Evolutionary conservation across 2,113 vertebrate species (phyloP).

Genomic region (Bos indicus): DNA sequence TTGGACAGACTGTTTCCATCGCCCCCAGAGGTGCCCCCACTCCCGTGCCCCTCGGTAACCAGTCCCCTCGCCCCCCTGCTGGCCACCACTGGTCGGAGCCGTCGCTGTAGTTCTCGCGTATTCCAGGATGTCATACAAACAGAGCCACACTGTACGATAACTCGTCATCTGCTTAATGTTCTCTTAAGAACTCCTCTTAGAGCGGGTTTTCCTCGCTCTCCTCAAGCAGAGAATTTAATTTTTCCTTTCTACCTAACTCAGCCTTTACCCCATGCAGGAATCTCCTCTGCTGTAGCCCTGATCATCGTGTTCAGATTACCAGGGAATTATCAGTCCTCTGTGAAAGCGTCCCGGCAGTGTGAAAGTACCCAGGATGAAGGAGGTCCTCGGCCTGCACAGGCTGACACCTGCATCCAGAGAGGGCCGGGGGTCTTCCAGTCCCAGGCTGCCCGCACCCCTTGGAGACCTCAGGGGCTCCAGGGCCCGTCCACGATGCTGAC

Average conservation of each 20-base stretch:
- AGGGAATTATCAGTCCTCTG: background rate
- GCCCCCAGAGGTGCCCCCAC: background rate
- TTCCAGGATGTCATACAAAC: background rate
- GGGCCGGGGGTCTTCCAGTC: accelerated
- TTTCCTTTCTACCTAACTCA: background rate
- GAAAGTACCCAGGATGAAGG: background rate
- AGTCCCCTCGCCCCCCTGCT: background rate
- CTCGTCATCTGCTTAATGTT: background rate
- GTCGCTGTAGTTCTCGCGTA: background rate
- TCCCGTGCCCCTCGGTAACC: accelerated
- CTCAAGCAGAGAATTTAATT: background rate
- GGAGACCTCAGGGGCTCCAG: accelerated
- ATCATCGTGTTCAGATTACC: background rate
- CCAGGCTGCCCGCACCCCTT: accelerated
- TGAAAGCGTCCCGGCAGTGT: background rate
- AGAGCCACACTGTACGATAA: accelerated
- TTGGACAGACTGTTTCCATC: background rate
- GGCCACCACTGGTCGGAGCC: background rate
- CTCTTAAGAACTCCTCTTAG: background rate
- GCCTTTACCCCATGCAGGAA: background rate
- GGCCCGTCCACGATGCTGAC: accelerated
- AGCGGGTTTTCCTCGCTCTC: background rate
- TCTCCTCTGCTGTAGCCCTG: background rate
- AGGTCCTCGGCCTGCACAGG: background rate
- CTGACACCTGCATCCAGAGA: background rate